These are phyloP conservation scores for Sphenodon punctatus DNA, from an alignment of 2,797 vertebrate species.

Conservation along the genomic window DNA sequence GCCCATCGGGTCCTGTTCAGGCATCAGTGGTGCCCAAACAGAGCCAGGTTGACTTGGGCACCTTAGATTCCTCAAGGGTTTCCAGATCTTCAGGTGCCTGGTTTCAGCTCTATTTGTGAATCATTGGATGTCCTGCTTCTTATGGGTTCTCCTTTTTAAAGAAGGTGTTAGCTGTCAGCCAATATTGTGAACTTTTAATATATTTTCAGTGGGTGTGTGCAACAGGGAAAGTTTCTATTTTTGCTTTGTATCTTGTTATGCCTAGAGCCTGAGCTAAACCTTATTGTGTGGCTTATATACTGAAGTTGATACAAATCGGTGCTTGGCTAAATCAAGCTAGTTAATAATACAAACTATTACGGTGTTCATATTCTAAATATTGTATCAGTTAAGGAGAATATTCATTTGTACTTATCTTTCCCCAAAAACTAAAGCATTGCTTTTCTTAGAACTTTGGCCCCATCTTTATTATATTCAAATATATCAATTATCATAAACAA, in stretches of 20 bases:
- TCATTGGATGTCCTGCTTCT: not conserved
- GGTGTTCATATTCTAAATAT: not conserved
- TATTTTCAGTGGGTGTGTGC: not conserved
- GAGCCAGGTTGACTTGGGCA: too few relatives aligned
- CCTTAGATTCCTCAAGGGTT: too few relatives aligned
- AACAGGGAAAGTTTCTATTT: not conserved
- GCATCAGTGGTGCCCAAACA: too few relatives aligned
- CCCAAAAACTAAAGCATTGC: not conserved
- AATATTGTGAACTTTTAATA: not conserved
- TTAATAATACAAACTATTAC: not conserved
- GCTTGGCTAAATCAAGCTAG: not conserved
- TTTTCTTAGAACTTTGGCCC: too few relatives aligned
- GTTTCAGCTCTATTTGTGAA: too few relatives aligned
- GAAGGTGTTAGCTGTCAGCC: not conserved
- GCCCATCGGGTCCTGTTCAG: too few relatives aligned
- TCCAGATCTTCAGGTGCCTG: too few relatives aligned
- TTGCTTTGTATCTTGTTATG: not conserved
- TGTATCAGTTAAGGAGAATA: not conserved
- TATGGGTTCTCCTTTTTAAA: not conserved
- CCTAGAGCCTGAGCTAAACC: not conserved
- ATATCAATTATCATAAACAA: too few relatives aligned
- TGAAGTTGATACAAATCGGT: not conserved
- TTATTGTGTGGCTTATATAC: not conserved
- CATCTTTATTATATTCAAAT: too few relatives aligned
- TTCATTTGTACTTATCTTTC: not conserved